Evolutionary conservation across 2,797 vertebrate species (phyloP).

Genomic region (Brachyrhaphis roseni): DNA sequence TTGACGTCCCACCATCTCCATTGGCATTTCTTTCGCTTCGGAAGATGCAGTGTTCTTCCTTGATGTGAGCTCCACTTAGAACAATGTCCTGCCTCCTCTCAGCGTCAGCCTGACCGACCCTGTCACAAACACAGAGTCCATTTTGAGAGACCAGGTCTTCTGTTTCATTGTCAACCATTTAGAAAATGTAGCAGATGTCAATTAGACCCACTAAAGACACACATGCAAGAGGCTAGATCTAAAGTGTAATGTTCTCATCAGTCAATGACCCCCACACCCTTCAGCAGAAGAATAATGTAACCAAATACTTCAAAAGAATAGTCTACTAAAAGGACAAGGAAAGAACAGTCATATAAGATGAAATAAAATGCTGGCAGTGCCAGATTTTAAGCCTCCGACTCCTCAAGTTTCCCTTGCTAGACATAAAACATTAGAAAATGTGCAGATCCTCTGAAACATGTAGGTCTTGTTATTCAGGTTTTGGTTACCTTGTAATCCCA

Average conservation of each 20-base stretch:
- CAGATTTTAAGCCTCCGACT: constrained; percentile 21
- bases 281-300: constrained; percentile 19
- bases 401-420: constrained; percentile 14
- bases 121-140: constrained; percentile 70
- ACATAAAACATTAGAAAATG: constrained; percentile 32
- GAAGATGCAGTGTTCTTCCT: constrained; percentile 96
- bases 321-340: constrained; percentile 29
- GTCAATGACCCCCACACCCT: neutral
- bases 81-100: constrained; percentile 97
- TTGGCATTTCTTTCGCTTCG: constrained; percentile 91
- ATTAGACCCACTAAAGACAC: constrained; percentile 14
- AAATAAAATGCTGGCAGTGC: constrained; percentile 7
- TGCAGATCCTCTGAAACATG: constrained; percentile 28
- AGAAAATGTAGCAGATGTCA: constrained; percentile 19
- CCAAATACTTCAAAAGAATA: constrained; percentile 34
- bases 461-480: constrained; percentile 27
- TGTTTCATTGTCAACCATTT: constrained; percentile 34
- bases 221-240: constrained; percentile 10
- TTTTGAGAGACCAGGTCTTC: constrained; percentile 34
- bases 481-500: constrained; percentile 92
- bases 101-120: constrained; percentile 96
- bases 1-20: constrained; percentile 86
- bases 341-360: constrained; percentile 29
- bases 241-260: constrained; percentile 20
- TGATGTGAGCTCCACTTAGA: constrained; percentile 96